These are phyloP conservation scores for Physeter macrocephalus DNA, from an alignment of 2,113 vertebrate species.

Conservation along the genomic window DNA sequence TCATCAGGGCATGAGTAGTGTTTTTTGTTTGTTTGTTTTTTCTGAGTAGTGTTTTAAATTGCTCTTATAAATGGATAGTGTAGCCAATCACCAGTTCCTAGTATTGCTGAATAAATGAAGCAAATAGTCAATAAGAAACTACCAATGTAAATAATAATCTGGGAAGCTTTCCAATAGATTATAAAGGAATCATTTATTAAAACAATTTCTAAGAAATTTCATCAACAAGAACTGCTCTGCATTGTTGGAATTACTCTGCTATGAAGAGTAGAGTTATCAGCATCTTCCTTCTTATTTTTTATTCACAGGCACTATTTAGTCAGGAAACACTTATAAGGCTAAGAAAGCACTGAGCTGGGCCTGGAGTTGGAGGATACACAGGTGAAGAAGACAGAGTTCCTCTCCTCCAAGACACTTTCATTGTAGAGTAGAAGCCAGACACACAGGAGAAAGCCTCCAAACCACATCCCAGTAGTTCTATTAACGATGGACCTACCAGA, in stretches of 20 bases:
- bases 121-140: constrained; percentile 6
- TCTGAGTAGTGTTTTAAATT: neutral
- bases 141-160: neutral
- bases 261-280: neutral
- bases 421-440: neutral
- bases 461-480: neutral
- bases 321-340: neutral
- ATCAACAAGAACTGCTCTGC: neutral
- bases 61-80: constrained; percentile 10
- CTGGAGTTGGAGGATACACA: neutral
- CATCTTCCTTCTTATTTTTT: constrained; percentile 19
- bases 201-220: constrained; percentile 21
- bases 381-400: neutral
- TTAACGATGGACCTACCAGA: neutral
- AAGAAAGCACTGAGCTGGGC: neutral
- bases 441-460: neutral
- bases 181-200: neutral
- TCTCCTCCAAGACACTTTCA: neutral
- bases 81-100: neutral
- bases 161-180: neutral
- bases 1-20: neutral
- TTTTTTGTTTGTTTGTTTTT: neutral
- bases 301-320: neutral
- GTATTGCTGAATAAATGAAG: constrained; percentile 32
- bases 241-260: neutral